These are phyloP conservation scores for Acrocyrtus sp. DNA, from an alignment of 2,888 invertebrate species.

Conservation along the genomic window DNA sequence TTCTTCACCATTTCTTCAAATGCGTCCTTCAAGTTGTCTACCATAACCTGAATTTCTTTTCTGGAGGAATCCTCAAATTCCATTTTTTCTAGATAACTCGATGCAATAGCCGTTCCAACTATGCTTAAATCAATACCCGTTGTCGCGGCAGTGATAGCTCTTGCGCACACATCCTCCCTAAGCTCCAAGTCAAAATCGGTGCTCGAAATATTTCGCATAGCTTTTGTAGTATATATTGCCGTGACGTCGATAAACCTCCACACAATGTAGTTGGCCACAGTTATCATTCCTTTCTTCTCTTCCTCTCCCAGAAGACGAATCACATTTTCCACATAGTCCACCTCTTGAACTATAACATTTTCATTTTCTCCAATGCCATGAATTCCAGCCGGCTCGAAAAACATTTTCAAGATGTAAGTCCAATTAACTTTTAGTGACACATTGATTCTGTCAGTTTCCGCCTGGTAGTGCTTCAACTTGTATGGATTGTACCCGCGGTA, in stretches of 20 bases:
- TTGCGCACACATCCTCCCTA: constrained; percentile 52
- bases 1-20: constrained; percentile 82
- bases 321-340: constrained; percentile 29
- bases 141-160: constrained; percentile 50
- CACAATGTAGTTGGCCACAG: constrained; percentile 54
- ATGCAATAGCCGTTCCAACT: constrained; percentile 59
- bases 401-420: constrained; percentile 11
- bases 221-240: constrained; percentile 48
- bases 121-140: constrained; percentile 35
- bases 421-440: constrained; percentile 2
- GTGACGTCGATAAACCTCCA: constrained; percentile 52
- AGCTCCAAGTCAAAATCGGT: constrained; percentile 53
- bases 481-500: constrained; percentile 49
- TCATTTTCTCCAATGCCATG: constrained; percentile 26
- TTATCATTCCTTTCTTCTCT: too few relatives aligned
- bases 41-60: constrained; percentile 72
- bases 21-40: constrained; percentile 81
- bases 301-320: not conserved
- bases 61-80: constrained; percentile 53
- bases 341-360: constrained; percentile 42
- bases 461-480: constrained; percentile 33
- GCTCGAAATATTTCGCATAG: constrained; percentile 55
- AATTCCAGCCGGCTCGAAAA: constrained; percentile 31
- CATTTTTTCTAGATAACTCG: constrained; percentile 46
- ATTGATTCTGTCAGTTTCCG: constrained; percentile 10